Evolutionary conservation across 1,140 invertebrate genomes (phyloP), one percentile per base, ranked within the genome.

Genomic region (Phenacoccus solenopsis): DNA sequence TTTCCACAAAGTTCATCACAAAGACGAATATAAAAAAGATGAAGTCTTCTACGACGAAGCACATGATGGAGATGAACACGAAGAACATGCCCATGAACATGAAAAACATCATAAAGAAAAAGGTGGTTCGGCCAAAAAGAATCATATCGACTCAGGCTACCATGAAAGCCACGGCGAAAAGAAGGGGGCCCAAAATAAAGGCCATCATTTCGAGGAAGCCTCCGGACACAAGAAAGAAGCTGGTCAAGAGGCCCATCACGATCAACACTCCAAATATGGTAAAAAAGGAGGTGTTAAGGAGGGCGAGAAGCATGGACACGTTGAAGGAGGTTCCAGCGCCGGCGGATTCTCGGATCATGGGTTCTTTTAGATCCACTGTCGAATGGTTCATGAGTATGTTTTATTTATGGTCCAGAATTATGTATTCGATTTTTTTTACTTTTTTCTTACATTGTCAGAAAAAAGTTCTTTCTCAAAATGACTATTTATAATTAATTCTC

Each of bases 41-140:
- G 84, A 86, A 74, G 84, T 82, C 72, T 87, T 82, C 78, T 86
- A 85, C 71, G 85, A 87, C 70, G 85, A 86, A 73, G 82, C 82
- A n/a, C 82, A 86, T 73, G 84, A 86, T 73, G 84, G 85, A 74
- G 84, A 81, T 0, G 82, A 84, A 67, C 79, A 81, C 68, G 81
- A 81, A 68, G 78, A 85, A 30, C 78, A 80, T 38, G 81, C 79
- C 22, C 81, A 75, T 32, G 70, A 74, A 13, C 67, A 73, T 0
- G 68, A 73, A 20, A 68, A 73, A 13, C 74, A 75, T 68, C 68
- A 70, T 16, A 68, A 76, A 25, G 72, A 73, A 27, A 73, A 76
- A 28, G 76, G 75, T 1, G 74, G 72, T 9, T 35, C 68, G 1
- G 71, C 73, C 28, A 75, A 77, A 69, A 74, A 74, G 57, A 73